phyloP scores from a whole-genome alignment of 2,113 vertebrate genomes.

The Mus pahari region DNA sequence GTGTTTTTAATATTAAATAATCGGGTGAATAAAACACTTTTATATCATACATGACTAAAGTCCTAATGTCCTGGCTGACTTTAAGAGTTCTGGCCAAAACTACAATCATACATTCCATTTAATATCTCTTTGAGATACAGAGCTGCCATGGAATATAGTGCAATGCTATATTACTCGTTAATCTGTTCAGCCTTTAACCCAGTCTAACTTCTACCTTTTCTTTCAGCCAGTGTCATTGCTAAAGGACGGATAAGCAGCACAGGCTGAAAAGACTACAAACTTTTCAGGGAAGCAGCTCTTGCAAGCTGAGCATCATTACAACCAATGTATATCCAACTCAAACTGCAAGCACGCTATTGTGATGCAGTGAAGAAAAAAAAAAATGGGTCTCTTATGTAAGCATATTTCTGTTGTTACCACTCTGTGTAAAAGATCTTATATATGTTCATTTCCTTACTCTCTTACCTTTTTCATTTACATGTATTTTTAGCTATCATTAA shows the following conservation, averaged over 20 bases:
- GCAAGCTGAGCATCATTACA: neutral
- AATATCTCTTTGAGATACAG: neutral
- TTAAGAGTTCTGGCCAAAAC: neutral
- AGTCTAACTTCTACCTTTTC: neutral
- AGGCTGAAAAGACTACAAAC: slow-evolving; percentile 19
- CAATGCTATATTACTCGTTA: neutral
- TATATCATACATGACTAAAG: neutral
- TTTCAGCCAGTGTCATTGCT: neutral
- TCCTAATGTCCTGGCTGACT: neutral
- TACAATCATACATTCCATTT: neutral
- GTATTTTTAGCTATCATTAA: slow-evolving; percentile 54
- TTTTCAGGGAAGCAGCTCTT: slow-evolving; percentile 28
- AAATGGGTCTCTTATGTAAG: slow-evolving; percentile 34
- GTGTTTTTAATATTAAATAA: neutral
- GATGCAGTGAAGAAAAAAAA: slow-evolving; percentile 63
- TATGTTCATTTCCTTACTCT: slow-evolving; percentile 50
- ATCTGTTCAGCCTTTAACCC: neutral
- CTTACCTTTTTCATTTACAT: slow-evolving; percentile 57
- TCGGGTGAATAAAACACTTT: neutral
- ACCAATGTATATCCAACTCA: slow-evolving; percentile 25
- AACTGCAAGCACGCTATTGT: slow-evolving; percentile 57
- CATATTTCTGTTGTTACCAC: slow-evolving; percentile 54
- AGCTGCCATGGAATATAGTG: neutral
- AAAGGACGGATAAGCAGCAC: neutral
- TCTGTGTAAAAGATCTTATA: slow-evolving; percentile 15